Base-by-base conservation (phyloP, 2,888 invertebrate genomes). In the Nineta flava region DNA sequence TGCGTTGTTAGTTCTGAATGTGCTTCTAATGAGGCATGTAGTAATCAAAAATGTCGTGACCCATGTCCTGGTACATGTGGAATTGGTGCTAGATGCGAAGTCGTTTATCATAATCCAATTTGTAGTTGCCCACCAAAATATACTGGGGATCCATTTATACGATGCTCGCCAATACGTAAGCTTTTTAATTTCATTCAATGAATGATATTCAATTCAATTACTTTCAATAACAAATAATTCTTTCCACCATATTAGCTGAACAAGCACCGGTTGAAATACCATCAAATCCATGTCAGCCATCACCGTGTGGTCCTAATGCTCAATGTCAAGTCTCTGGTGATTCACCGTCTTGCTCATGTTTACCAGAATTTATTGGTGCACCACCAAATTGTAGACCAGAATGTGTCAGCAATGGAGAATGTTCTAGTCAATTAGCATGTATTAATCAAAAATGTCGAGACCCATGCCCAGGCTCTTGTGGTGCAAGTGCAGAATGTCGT, bases 241-340 rank as follows among this genome's bases (percentile, higher is more conserved):
- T 19, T 19, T 19, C 19, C 19, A 19, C 19, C 26, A 6, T 26
- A 3, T 34, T 19, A 31, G 69, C 76, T 69, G 56, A 17, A 15
- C 35, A 34, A 45, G 17, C 61, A 31, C 58, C 62, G 12, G 61
- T 64, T 17, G 65, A 70, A 45, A 58, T 61, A 12, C 75, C 79
- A 58, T 81, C 81, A 10, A 48, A 32, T 9, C 48, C 48, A 35
- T 81, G 81, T 56, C 60, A 71, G 21, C 79, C 81, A 35, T 76
- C 79, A 12, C 81, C 80, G 1, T 82, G 82, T 60, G 81, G 81
- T 45, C 74, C 78, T 6, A 75, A 77, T 59, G 72, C 79, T 38
- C 65, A 76, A 47, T 83, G 83, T 57, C 73, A 76, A 59, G 69
- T 72, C 47, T 64, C 69, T 43, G 75, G 76, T 52, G 72, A 71